These are phyloP conservation scores for Agrilus planipennis DNA, from an alignment of 1,140 invertebrate genomes.

Conservation along the genomic window DNA sequence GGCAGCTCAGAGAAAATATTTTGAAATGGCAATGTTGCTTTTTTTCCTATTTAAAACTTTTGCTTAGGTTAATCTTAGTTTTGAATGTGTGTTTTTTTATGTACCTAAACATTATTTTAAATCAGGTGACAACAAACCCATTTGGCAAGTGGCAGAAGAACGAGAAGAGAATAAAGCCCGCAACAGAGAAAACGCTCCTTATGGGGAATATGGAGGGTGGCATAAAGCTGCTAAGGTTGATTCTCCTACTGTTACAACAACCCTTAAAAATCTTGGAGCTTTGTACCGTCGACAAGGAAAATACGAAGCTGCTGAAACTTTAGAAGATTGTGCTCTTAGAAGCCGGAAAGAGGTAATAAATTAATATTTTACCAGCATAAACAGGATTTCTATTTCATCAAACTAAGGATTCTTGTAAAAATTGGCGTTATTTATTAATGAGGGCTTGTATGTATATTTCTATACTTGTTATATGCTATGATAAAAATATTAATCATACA, in stretches of 20 bases:
- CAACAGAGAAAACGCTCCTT: slow-evolving; percentile 81
- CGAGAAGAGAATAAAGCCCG: slow-evolving; percentile 89
- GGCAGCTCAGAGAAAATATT: too few relatives aligned
- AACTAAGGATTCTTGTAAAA: neutral
- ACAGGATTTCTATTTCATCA: slow-evolving; percentile 7
- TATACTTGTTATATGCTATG: too few relatives aligned
- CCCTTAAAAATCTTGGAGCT: slow-evolving; percentile 92
- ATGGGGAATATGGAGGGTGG: slow-evolving; percentile 93
- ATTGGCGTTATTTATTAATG: neutral
- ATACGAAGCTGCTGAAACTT: slow-evolving; percentile 96
- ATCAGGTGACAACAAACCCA: slow-evolving; percentile 96
- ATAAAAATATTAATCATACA: too few relatives aligned
- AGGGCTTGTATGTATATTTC: too few relatives aligned
- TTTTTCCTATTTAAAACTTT: too few relatives aligned
- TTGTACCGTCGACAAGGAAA: slow-evolving; percentile 95
- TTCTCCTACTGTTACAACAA: slow-evolving; percentile 93
- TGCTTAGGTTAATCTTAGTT: too few relatives aligned
- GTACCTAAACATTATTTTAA: too few relatives aligned
- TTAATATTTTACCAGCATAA: neutral
- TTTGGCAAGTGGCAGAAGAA: slow-evolving; percentile 99
- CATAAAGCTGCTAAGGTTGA: slow-evolving; percentile 98
- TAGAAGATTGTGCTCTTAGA: slow-evolving; percentile 93
- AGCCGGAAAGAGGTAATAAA: slow-evolving; percentile 77
- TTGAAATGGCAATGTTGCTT: too few relatives aligned
- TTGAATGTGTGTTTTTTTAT: too few relatives aligned